These are phyloP conservation scores for Chrosomus eos DNA, from an alignment of 2,797 vertebrate genomes.

Conservation along the genomic window DNA sequence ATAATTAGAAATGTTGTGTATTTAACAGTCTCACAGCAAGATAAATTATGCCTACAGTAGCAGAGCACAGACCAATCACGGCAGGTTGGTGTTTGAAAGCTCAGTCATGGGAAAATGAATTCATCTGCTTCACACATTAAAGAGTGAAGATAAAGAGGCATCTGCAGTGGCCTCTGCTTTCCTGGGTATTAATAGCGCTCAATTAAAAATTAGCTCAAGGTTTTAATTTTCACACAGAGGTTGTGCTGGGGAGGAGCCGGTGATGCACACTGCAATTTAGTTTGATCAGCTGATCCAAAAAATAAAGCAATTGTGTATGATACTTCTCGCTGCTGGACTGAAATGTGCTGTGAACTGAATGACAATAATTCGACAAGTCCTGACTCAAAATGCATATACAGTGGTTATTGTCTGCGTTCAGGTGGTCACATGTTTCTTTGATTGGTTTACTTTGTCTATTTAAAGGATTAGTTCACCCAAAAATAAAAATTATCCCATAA, in stretches of 20 bases:
- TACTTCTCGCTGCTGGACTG: conserved; percentile 17
- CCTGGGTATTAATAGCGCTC: conserved; percentile 38
- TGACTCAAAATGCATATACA: neutral
- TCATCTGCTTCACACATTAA: conserved; percentile 45
- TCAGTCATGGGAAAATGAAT: conserved; percentile 46
- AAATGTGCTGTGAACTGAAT: conserved; percentile 1
- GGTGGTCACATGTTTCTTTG: too few species aligned
- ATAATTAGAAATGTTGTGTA: neutral
- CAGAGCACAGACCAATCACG: conserved; percentile 12
- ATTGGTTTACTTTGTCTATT: too few species aligned
- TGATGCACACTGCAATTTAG: conserved; percentile 38
- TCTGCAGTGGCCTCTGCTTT: conserved; percentile 19
- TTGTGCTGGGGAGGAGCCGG: neutral
- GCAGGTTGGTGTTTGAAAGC: neutral
- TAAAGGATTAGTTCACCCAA: too few species aligned
- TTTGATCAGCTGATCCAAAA: conserved; percentile 23
- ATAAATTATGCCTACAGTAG: conserved; percentile 15
- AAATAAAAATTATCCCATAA: too few species aligned
- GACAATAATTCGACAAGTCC: neutral
- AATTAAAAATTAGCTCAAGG: conserved; percentile 46
- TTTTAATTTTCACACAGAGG: conserved; percentile 50
- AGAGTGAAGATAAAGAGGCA: conserved; percentile 40
- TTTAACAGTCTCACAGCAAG: conserved; percentile 1
- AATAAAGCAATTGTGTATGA: conserved; percentile 26
- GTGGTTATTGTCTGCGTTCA: neutral